Conservation (phyloP, 2,888 invertebrate species). For the Lymantria dispar region DNA sequence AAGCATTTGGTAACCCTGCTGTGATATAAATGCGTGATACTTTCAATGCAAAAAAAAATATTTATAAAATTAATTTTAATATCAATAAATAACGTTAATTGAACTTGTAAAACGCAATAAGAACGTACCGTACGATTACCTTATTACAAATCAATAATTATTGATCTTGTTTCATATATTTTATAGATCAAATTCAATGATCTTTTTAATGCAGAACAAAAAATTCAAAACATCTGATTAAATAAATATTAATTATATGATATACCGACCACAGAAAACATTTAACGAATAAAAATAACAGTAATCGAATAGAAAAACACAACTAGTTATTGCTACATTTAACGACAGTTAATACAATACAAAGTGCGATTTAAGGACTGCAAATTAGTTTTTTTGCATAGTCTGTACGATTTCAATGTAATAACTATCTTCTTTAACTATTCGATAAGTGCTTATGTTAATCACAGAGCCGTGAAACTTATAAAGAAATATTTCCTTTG, state of each 20-base stretch:
- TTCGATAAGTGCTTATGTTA: conserved; percentile 22
- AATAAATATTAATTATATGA: neutral
- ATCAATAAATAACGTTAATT: no score
- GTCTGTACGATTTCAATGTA: conserved; percentile 22
- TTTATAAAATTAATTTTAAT: no score
- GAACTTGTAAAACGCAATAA: no score
- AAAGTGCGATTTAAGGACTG: conserved; percentile 7
- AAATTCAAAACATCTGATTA: no score
- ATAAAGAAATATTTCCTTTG: neutral
- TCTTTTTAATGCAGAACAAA: no score
- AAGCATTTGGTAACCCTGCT: no score
- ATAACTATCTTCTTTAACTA: conserved; percentile 12
- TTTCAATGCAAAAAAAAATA: no score
- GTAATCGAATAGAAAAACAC: conserved; percentile 17
- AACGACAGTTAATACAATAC: conserved; percentile 32
- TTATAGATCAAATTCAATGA: no score
- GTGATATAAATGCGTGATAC: no score
- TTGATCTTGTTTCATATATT: no score
- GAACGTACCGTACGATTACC: no score
- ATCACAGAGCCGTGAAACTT: conserved; percentile 13
- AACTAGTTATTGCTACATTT: conserved; percentile 18
- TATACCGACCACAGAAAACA: neutral
- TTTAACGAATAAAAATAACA: conserved; percentile 11
- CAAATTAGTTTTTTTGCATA: conserved; percentile 18
- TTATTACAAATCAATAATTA: no score